Percentiles rank a stretch among this genome's conserved stretches.
phyloP scores from a whole-genome alignment of 2,113 vertebrate species.

The Centropristis striata region DNA sequence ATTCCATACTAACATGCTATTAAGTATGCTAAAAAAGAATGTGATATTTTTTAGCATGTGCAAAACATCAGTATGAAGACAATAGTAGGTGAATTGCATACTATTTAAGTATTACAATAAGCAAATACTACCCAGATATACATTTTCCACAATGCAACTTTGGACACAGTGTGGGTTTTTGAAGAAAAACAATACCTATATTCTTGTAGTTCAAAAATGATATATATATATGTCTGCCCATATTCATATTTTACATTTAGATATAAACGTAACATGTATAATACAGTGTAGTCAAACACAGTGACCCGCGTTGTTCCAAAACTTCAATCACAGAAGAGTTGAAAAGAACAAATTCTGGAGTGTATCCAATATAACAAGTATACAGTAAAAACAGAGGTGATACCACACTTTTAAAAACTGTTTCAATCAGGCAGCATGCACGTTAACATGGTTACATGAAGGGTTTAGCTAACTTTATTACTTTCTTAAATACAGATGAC shows the following conservation, averaged over 20 bases:
- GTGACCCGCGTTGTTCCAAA: slow-evolving; percentile 25
- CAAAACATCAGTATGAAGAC: no score
- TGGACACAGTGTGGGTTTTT: no score
- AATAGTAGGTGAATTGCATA: no score
- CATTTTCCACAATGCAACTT: no score
- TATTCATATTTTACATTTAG: background rate
- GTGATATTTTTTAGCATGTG: no score
- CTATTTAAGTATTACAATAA: no score
- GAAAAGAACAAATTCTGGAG: slow-evolving; percentile 35
- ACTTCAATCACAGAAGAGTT: slow-evolving; percentile 26
- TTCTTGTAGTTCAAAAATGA: background rate
- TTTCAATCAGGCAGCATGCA: slow-evolving; percentile 53
- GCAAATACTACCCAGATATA: no score
- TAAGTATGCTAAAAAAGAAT: no score
- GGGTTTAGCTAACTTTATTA: slow-evolving; percentile 9
- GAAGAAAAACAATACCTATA: background rate
- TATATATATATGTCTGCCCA: background rate
- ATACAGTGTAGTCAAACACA: slow-evolving; percentile 14
- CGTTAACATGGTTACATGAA: slow-evolving; percentile 21
- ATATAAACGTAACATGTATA: background rate
- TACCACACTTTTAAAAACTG: slow-evolving; percentile 20
- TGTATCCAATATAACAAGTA: slow-evolving; percentile 47
- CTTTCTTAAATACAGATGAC: slow-evolving; percentile 4
- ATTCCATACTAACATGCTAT: no score
- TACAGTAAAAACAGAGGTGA: slow-evolving; percentile 37